Base-by-base conservation (phyloP, 2,113 vertebrate species). In the Aix galericulata region DNA sequence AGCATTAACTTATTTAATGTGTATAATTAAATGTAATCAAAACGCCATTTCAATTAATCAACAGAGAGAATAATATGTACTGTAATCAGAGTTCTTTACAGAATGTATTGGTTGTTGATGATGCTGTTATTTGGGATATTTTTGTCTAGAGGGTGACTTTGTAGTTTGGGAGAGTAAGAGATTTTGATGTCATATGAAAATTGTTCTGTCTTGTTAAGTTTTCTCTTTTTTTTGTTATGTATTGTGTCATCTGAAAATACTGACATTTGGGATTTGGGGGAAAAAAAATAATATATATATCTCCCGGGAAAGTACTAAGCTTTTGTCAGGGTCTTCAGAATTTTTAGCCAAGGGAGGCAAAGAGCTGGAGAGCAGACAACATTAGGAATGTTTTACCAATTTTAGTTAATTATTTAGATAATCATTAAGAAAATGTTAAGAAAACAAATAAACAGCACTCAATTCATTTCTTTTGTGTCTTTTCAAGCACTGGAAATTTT, bases 11-110 rank as follows among this genome's bases (percentile, higher is more conserved):
- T 90, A 67, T 68, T 84, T 84, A 82, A 69, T 79, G 29, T 62
- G 17, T 36, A 76, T 62, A 89, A 76, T 82, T 85, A 76, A 79
- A 87, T 27, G 9, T 58, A 91, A 91, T 91, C 48, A 87, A 89
- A 91, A 63, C 78, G 27, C 16, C 29, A 69, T 50, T 79, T 87
- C 71, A 73, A 79, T 91, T 95, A 71, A 85, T 91, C 53, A 91
- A 75, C 23, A 76, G 38, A 56, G 21, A 18, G 34, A 95, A 87
- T 58, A 75, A 48, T 68, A 40, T 31, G 6, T 53, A 75, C 44
- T 66, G 26, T 85, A 84, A 91, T 91, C 71, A 91, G 48, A 71
- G 48, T 58, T 87, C 38, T 78, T 48, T 93, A 60, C 17, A 59
- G 63, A 89, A 91, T 69, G 44, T 73, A 13, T 42, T 91, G 83